phyloP scores from a whole-genome alignment of 2,888 invertebrate genomes.

The Acrobeloides nanus region DNA sequence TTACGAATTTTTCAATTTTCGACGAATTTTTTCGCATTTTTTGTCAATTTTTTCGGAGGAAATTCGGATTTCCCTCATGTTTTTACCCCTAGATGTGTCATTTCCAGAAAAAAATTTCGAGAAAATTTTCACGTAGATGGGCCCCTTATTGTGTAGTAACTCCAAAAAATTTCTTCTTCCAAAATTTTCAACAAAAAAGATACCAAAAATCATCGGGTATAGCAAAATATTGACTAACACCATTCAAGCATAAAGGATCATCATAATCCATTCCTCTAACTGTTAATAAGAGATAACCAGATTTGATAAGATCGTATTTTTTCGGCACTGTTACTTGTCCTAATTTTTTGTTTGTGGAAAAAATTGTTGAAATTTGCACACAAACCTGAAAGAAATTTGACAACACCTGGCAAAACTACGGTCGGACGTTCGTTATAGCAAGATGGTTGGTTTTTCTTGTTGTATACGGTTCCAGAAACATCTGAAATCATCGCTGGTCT shows the following conservation, averaged over 20 bases:
- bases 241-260: conserved; percentile 26
- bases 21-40: too few relatives aligned
- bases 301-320: conserved; percentile 26
- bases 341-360: too few relatives aligned
- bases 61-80: too few relatives aligned
- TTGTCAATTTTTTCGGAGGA: too few relatives aligned
- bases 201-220: conserved; percentile 26
- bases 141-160: too few relatives aligned
- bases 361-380: background rate
- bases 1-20: too few relatives aligned
- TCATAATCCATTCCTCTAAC: conserved; percentile 20
- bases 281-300: conserved; percentile 21
- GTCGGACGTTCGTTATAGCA: conserved; percentile 21
- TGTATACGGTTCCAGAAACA: conserved; percentile 21
- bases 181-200: background rate
- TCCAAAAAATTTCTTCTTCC: too few relatives aligned
- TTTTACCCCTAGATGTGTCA: too few relatives aligned
- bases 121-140: too few relatives aligned
- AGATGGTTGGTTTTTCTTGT: conserved; percentile 16
- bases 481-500: conserved; percentile 16
- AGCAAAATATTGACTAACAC: conserved; percentile 26
- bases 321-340: conserved; percentile 23
- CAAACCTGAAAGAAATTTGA: conserved; percentile 17
- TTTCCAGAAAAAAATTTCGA: too few relatives aligned
- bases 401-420: conserved; percentile 25